Conservation (phyloP, 2,113 vertebrate species). For the Zosterops lateralis region DNA sequence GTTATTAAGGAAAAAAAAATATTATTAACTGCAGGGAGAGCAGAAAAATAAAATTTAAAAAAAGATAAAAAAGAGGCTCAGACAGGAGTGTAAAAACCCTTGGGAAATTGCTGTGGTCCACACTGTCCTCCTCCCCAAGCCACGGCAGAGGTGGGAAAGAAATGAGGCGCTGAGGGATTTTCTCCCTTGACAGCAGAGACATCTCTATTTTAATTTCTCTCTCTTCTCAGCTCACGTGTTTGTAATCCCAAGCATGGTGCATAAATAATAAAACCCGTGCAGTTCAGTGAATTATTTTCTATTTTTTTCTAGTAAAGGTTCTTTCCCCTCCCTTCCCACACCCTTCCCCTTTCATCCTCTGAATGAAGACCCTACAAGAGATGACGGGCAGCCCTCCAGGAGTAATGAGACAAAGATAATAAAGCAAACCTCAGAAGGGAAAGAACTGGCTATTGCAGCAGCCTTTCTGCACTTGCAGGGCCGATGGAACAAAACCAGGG, state of each 20-base stretch:
- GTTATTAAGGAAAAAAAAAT: not conserved
- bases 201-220: slow-evolving; percentile 11
- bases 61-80: not conserved
- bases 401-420: slow-evolving; percentile 51
- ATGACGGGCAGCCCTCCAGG: slow-evolving; percentile 58
- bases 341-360: slow-evolving; percentile 22
- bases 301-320: slow-evolving; percentile 18
- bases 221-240: slow-evolving; percentile 3
- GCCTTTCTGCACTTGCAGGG: not conserved
- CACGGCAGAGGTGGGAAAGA: not conserved
- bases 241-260: slow-evolving; percentile 21
- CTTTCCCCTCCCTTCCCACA: not conserved
- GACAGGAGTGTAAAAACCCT: not conserved
- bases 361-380: slow-evolving; percentile 44
- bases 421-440: slow-evolving; percentile 39
- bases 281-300: slow-evolving; percentile 25
- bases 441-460: not conserved
- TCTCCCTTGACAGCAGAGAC: not conserved
- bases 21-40: not conserved
- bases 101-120: not conserved
- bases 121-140: not conserved
- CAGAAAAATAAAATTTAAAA: accelerated
- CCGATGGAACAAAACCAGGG: slow-evolving; percentile 14
- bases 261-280: slow-evolving; percentile 57
- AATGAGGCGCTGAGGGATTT: not conserved